Conservation (phyloP, 2,113 vertebrate species). For the Camelus dromedarius region DNA sequence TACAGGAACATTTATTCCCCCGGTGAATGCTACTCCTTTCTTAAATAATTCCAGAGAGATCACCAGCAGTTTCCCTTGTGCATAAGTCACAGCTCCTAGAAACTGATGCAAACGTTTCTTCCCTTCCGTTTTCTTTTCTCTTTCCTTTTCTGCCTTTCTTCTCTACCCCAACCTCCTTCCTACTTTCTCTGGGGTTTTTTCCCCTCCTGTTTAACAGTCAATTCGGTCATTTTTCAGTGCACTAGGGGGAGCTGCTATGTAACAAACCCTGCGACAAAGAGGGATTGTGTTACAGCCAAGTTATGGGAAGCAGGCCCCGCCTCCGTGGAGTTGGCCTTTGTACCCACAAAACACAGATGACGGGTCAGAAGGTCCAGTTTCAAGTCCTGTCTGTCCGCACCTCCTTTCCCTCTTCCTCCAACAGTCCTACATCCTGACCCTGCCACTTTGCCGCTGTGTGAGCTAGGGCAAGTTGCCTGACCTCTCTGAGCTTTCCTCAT, state of each 20-base stretch:
- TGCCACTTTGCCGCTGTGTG: background rate
- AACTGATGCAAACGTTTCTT: background rate
- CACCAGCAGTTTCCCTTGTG: fast-evolving
- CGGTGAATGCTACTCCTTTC: background rate
- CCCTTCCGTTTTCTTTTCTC: background rate
- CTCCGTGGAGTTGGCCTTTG: fast-evolving
- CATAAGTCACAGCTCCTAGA: background rate
- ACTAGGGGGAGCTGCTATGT: slow-evolving; percentile 56
- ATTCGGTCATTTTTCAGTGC: background rate
- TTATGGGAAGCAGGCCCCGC: fast-evolving
- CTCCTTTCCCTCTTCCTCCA: background rate
- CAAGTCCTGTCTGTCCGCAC: background rate
- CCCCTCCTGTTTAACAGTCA: background rate
- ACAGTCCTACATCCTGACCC: fast-evolving
- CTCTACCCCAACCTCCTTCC: fast-evolving
- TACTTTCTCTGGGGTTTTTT: background rate
- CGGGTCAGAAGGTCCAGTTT: fast-evolving
- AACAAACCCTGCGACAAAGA: background rate
- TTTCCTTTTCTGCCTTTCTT: background rate
- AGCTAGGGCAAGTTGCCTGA: background rate
- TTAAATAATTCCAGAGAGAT: background rate
- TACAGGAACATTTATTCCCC: background rate
- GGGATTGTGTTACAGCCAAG: fast-evolving
- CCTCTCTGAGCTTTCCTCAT: background rate
- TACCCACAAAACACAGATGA: background rate